phyloP scores from a whole-genome alignment of 2,888 invertebrate species.

The Heliconius erato region DNA sequence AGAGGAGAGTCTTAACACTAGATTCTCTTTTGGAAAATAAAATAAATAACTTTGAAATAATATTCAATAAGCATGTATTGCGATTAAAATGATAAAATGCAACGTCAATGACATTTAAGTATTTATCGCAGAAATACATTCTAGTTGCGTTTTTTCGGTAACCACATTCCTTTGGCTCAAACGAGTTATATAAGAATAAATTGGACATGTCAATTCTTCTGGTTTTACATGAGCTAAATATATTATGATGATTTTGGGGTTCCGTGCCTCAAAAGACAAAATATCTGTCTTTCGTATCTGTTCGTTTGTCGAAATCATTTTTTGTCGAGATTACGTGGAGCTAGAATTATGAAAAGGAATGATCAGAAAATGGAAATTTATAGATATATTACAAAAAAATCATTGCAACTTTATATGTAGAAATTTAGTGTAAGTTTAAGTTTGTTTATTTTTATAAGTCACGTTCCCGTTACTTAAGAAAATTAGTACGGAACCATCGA shows the following conservation, averaged over 20 bases:
- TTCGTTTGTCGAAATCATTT: neutral
- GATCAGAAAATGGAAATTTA: neutral
- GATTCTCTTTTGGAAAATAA: neutral
- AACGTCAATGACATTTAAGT: slow-evolving; percentile 28
- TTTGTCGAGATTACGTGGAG: neutral
- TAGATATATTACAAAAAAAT: neutral
- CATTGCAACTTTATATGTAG: no score
- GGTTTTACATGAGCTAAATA: neutral
- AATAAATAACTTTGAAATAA: neutral
- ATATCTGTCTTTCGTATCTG: neutral
- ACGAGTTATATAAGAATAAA: slow-evolving; percentile 28
- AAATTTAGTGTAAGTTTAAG: no score
- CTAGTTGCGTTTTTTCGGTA: slow-evolving; percentile 33
- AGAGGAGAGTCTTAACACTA: no score
- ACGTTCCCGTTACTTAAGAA: no score
- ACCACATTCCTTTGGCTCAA: slow-evolving; percentile 38
- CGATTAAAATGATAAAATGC: neutral
- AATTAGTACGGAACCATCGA: no score
- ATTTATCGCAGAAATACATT: slow-evolving; percentile 7
- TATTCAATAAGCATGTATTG: neutral
- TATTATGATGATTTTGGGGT: neutral
- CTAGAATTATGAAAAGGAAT: neutral
- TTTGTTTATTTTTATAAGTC: no score
- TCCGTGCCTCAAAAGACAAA: neutral
- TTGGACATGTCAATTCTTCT: neutral